Evolutionary conservation across 2,888 invertebrate genomes (phyloP).

Genomic region (Dermolepida albohirtum): DNA sequence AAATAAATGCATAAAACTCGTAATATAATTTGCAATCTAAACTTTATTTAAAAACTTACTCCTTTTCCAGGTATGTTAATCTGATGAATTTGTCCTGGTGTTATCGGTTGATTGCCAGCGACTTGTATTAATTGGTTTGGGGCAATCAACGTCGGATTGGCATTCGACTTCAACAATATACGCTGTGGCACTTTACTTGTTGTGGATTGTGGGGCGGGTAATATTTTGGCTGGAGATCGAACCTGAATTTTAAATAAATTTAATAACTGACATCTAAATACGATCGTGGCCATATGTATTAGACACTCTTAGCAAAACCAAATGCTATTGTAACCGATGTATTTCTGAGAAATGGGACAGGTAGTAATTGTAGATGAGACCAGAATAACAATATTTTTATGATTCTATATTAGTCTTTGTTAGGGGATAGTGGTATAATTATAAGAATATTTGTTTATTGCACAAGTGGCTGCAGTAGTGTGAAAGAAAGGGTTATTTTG

Average conservation of each 20-base stretch:
- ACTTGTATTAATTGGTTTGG: constrained; percentile 62
- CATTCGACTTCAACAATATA: constrained; percentile 68
- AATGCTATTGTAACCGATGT: too few relatives aligned
- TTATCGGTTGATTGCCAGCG: constrained; percentile 61
- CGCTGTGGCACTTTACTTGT: constrained; percentile 65
- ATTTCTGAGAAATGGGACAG: too few relatives aligned
- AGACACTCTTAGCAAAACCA: too few relatives aligned
- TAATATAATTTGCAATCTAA: background rate
- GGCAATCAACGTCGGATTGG: constrained; percentile 62
- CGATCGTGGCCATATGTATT: too few relatives aligned
- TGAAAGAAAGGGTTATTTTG: too few relatives aligned
- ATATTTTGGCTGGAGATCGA: constrained; percentile 78
- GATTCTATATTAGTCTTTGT: too few relatives aligned
- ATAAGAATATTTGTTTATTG: too few relatives aligned
- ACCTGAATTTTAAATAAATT: constrained; percentile 59
- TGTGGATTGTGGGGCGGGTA: constrained; percentile 70
- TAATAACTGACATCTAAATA: too few relatives aligned
- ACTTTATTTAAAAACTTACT: constrained; percentile 62
- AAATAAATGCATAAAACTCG: constrained; percentile 44
- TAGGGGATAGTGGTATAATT: too few relatives aligned
- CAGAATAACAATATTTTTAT: too few relatives aligned
- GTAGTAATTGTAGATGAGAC: too few relatives aligned
- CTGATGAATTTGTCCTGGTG: constrained; percentile 73
- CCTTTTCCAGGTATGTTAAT: constrained; percentile 80
- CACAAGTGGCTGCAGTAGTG: too few relatives aligned